Evolutionary conservation across 2,113 vertebrate genomes (phyloP), one percentile per base, ranked within the genome.

Genomic region (Alethe castanea): DNA sequence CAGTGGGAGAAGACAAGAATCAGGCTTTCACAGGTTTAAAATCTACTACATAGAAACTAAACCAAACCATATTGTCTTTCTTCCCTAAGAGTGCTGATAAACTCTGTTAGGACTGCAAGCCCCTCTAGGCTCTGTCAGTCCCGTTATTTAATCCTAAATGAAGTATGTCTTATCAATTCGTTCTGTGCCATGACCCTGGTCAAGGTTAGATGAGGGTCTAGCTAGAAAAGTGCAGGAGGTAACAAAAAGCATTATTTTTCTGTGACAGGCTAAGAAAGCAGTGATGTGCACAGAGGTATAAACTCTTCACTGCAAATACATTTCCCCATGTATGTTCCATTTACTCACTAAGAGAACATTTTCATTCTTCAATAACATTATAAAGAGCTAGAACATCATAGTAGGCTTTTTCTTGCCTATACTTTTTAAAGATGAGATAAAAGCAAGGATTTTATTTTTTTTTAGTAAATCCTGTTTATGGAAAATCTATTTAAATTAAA

Each of bases 401-500:
- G 67, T 40, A 77, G 53, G 36, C 18, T 69, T 94, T 92, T 82
- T 62, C 42, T 72, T 81, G 48, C 69, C 64, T 73, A 33, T 74
- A 45, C 16, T 86, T 94, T 86, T 74, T 9, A 74, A 79, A 96
- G n/a, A 91, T 85, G 53, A 96, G 71, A 97, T 96, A 86, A 96
- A 94, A 96, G 57, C 14, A 67, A 74, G 36, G 81, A 65, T 64
- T 78, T 81, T 52, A 29, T 72, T 84, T 85, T 84, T 85, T 89
- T 84, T 80, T 31, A 59, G 44, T 76, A 93, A 95, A 94, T 90
- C 57, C 69, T 82, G 47, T 95, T 94, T 88, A 65, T 80, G 52
- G 19, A 31, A 95, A 95, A 96, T 91, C 94, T 92, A 79, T 94
- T 95, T 92, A 96, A 96, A 95, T 94, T 81, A 96, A 94, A 80